Base-by-base conservation (phyloP, 2,888 invertebrate species). In the Agrotis exclamationis region DNA sequence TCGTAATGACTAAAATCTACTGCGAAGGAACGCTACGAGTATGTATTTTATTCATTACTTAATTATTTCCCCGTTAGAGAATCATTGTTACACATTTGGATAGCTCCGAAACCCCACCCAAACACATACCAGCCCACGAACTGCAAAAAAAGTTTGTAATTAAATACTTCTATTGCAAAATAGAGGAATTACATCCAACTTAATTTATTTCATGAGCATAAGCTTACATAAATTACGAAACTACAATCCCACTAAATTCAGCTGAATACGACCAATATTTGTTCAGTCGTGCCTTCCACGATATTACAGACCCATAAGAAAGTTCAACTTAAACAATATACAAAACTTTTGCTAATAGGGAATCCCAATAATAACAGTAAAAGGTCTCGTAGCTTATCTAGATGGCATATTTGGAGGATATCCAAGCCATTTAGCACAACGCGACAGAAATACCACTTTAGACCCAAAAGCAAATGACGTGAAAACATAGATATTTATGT, bases 351-450 rank as follows among this genome's bases (percentile, higher is more conserved):
- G 82, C 83, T 89, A 88, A 88, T 89, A 89, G 80, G 85, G 85
- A 79, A 74, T 74, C 89, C 87, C 87, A 89, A 91, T 91, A 92
- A 93, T 92, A 92, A 91, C 92, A 90, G 89, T 91, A 91, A 93
- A 93, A 91, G 92, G 90, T 89, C 89, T 88, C 91, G 86, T 92
- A 89, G 91, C 90, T 93, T 94, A 94, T 94, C 93, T 93, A 87
- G 93, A 93, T 93, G 92, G 92, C 91, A 92, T 92, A 94, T 93
- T 94, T 94, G 94, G 93, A 93, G 89, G 88, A 91, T 90, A 91
- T 94, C 94, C 95, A 93, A 94, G 87, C 93, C 94, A 94, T 95
- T 94, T 92, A 90, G 92, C 91, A 90, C 91, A 89, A 91, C 89
- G 91, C 91, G 90, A 90, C 90, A 90, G 89, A 92, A 91, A 91